A percentile compares a stretch with the other conserved stretches of the same genome.
Conservation (phyloP, 2,113 vertebrate species). For the Thalassarche chlororhynchos region DNA sequence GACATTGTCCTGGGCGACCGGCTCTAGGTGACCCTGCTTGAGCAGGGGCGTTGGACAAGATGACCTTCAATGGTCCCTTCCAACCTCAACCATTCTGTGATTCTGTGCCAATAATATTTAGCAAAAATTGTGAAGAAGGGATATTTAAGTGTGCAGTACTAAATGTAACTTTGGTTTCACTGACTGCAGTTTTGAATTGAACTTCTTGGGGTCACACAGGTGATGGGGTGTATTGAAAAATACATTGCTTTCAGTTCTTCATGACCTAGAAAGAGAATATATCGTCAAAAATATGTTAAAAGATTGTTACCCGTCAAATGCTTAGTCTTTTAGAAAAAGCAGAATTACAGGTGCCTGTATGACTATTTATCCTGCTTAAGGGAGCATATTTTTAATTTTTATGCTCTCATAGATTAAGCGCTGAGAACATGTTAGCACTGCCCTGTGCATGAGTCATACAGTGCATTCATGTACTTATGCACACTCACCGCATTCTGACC, state of each 20-base stretch:
- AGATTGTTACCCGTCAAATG: background rate
- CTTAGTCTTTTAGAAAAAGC: background rate
- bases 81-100: background rate
- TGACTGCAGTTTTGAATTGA: background rate
- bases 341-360: background rate
- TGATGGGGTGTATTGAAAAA: background rate
- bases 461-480: background rate
- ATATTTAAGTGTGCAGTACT: background rate
- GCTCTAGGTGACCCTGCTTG: background rate
- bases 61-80: background rate
- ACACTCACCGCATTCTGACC: accelerated
- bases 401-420: background rate
- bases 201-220: background rate
- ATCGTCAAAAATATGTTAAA: background rate
- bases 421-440: background rate
- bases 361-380: background rate
- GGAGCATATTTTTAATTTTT: background rate
- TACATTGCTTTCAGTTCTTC: background rate
- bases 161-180: background rate
- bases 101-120: background rate
- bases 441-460: background rate
- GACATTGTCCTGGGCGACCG: background rate
- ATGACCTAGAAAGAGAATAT: background rate
- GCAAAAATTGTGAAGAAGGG: background rate
- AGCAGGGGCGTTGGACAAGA: background rate